A percentile compares a stretch with the other conserved stretches of the same genome.
Evolutionary conservation across 2,888 invertebrate species (phyloP).

Genomic region (Koerneria pararmatus): DNA sequence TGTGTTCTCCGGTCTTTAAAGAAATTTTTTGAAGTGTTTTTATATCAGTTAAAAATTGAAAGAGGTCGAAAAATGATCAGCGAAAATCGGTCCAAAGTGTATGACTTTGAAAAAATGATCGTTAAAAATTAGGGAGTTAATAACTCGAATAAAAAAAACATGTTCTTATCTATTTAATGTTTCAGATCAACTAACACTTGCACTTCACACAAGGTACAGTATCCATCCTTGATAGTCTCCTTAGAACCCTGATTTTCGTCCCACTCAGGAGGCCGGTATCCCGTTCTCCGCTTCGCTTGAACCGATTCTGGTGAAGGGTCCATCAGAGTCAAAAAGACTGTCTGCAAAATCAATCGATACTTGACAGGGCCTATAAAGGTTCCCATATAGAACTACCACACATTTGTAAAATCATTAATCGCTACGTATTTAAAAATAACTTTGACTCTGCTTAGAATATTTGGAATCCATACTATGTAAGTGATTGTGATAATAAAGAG

Average conservation of each 20-base stretch:
- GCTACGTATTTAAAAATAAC: too few relatives aligned
- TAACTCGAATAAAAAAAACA: too few relatives aligned
- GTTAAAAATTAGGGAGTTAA: too few relatives aligned
- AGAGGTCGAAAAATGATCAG: not conserved
- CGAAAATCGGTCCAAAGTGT: not conserved
- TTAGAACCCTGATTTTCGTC: conserved; percentile 68
- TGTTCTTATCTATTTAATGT: too few relatives aligned
- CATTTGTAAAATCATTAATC: too few relatives aligned
- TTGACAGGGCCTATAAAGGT: too few relatives aligned
- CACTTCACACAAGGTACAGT: conserved; percentile 63
- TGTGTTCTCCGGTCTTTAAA: conserved; percentile 57
- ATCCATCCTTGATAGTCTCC: conserved; percentile 64
- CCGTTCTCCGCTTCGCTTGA: not conserved
- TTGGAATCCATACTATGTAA: too few relatives aligned
- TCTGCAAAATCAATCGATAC: conserved; percentile 9
- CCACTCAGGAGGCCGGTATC: conserved; percentile 28
- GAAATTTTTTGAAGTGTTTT: conserved; percentile 20
- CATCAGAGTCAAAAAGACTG: not conserved
- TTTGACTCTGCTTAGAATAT: too few relatives aligned
- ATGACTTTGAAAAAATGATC: not conserved
- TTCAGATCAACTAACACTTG: conserved; percentile 71
- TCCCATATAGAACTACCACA: too few relatives aligned
- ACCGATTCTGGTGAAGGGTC: conserved; percentile 7
- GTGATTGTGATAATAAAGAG: too few relatives aligned
- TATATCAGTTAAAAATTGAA: conserved; percentile 10